Percentiles rank a stretch among this genome's conserved stretches.
These are phyloP conservation scores for Arothron firmamentum DNA, from an alignment of 2,113 vertebrate genomes.

Conservation along the genomic window DNA sequence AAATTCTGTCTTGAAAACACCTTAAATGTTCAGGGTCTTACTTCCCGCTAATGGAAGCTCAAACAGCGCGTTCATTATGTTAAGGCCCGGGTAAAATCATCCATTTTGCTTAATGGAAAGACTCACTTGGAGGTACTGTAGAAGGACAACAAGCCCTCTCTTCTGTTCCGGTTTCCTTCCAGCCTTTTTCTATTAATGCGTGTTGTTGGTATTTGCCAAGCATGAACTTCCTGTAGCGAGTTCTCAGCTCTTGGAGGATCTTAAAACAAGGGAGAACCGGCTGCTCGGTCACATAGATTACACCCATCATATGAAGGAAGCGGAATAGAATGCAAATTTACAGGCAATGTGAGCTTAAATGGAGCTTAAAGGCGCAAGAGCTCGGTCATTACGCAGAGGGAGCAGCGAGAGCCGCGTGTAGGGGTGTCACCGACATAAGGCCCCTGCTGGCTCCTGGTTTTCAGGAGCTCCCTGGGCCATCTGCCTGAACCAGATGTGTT, in stretches of 20 bases:
- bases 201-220: conserved; percentile 19
- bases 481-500: too few relatives aligned
- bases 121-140: conserved; percentile 21
- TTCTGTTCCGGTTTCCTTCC: conserved; percentile 42
- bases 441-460: too few relatives aligned
- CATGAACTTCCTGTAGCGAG: conserved; percentile 18
- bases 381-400: conserved; percentile 8
- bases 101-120: conserved; percentile 37
- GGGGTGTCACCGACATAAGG: not conserved
- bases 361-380: not conserved
- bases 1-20: conserved; percentile 22
- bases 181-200: conserved; percentile 20
- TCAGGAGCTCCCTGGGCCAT: too few relatives aligned
- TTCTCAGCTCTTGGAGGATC: not conserved
- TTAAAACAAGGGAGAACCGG: not conserved
- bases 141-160: conserved; percentile 10
- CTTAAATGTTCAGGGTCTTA: conserved; percentile 46
- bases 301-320: conserved; percentile 30
- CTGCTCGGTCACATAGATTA: conserved; percentile 28
- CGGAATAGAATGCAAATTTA: conserved; percentile 32
- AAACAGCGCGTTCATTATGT: conserved; percentile 33
- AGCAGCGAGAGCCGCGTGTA: conserved; percentile 15
- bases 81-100: conserved; percentile 51
- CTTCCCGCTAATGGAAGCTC: conserved; percentile 60
- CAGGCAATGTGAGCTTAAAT: conserved; percentile 12